These are phyloP conservation scores for Labrus mixtus DNA, from an alignment of 2,113 vertebrate genomes.

Conservation along the genomic window DNA sequence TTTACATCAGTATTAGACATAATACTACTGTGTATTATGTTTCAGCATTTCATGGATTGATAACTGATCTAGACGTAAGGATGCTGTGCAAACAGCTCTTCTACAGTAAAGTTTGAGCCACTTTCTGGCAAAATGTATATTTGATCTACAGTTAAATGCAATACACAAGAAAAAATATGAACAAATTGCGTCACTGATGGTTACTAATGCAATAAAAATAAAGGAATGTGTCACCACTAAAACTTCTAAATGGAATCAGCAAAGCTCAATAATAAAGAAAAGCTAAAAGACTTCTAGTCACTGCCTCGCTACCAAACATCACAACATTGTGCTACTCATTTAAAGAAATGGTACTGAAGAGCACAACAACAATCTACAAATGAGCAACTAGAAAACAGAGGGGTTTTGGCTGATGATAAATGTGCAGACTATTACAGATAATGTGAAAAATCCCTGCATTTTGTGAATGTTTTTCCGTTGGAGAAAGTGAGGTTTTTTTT, in stretches of 20 bases:
- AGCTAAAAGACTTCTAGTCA: constrained; percentile 51
- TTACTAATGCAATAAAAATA: constrained; percentile 43
- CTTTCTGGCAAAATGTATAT: constrained; percentile 53
- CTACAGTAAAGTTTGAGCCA: constrained; percentile 58
- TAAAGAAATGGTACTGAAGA: constrained; percentile 51
- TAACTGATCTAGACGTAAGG: constrained; percentile 51
- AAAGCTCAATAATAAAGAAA: constrained; percentile 45
- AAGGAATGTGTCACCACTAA: constrained; percentile 75
- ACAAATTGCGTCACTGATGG: constrained; percentile 29
- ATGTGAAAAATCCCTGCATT: constrained; percentile 72
- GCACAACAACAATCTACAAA: constrained; percentile 54
- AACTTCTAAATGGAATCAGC: constrained; percentile 61
- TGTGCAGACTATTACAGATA: constrained; percentile 48
- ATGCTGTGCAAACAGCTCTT: constrained; percentile 67
- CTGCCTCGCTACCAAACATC: constrained; percentile 63
- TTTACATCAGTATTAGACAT: constrained; percentile 78
- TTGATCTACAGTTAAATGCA: constrained; percentile 48
- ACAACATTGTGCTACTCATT: constrained; percentile 63
- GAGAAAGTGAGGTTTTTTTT: constrained; percentile 42
- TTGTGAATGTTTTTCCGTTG: constrained; percentile 52
- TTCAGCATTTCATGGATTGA: constrained; percentile 55
- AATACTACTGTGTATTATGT: constrained; percentile 75
- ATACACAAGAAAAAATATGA: constrained; percentile 44
- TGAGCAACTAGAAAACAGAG: constrained; percentile 54
- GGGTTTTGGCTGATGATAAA: constrained; percentile 61